Evolutionary conservation across 2,797 vertebrate genomes (phyloP), one percentile per base, ranked within the genome.

Genomic region (Molossus alvarezi): DNA sequence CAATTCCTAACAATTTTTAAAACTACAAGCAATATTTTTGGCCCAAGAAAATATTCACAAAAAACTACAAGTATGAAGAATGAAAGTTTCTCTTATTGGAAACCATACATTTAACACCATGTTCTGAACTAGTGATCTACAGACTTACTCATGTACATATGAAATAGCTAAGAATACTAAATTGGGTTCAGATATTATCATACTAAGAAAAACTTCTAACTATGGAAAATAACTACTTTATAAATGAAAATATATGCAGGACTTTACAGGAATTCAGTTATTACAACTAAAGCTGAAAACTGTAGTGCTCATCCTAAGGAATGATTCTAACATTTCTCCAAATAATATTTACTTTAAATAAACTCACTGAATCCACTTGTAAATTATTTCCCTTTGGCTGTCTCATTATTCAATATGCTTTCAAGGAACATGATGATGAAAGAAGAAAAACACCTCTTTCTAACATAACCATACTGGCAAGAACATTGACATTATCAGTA

Each of bases 361-460:
- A 98, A 97, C 96, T 96, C 97, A 97, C 96, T 93, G 97, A 98
- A 98, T 97, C 97, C 96, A 97, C 97, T 96, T 97, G 97, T 97
- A 98, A 98, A 98, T 98, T 98, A 98, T 98, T 98, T 98, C 97
- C 95, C 97, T 98, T 97, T 98, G 97, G 97, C 98, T 97, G 97
- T 96, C 97, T 98, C 98, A 98, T 98, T 98, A 98, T 98, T 98
- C 98, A 98, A 95, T 98, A 97, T 97, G 98, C 98, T 99, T 98
- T 98, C 98, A 98, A 99, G 98, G 98, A 98, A 99, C 98, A 98
- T 37, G 95, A 98, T 98, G 98, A 99, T 98, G 98, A 98, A 98
- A 98, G 98, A 98, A 97, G 98, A 98, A 98, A 99, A 98, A 98
- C 98, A 98, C 98, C 98, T 98, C 98, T 98, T 98, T 98, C 98